A percentile compares a stretch with the other conserved stretches of the same genome.
phyloP scores from a whole-genome alignment of 2,888 invertebrate genomes.

The Drosophila falleni region DNA sequence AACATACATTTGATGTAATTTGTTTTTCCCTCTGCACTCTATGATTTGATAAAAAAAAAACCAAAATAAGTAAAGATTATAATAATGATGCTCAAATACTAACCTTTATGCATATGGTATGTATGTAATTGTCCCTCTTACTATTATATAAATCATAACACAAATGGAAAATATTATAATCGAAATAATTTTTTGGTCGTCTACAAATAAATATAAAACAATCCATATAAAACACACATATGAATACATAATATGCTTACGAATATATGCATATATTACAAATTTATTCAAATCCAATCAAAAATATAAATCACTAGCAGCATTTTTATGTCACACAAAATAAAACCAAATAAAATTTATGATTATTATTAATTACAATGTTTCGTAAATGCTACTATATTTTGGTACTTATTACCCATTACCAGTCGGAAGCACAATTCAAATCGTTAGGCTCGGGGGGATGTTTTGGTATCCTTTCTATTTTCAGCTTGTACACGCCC shows the following conservation, averaged over 20 bases:
- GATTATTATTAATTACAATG: constrained; percentile 69
- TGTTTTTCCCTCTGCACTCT: constrained; percentile 41
- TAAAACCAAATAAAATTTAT: constrained; percentile 74
- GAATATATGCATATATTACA: constrained; percentile 48
- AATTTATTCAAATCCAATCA: constrained; percentile 74
- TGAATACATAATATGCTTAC: constrained; percentile 36
- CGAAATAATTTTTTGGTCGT: constrained; percentile 65
- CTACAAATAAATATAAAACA: constrained; percentile 67
- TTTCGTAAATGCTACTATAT: constrained; percentile 42
- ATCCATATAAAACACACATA: constrained; percentile 49
- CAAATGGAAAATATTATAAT: constrained; percentile 34
- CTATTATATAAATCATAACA: constrained; percentile 29
- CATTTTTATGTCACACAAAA: constrained; percentile 74
- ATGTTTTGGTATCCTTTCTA: neutral
- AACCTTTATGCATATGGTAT: constrained; percentile 12
- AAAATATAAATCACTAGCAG: constrained; percentile 72
- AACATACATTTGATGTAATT: constrained; percentile 46
- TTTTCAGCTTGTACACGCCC: constrained; percentile 29
- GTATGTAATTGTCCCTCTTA: constrained; percentile 16
- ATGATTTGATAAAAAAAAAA: constrained; percentile 29
- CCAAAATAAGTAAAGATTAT: constrained; percentile 15
- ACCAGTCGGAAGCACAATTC: constrained; percentile 75
- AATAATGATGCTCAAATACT: constrained; percentile 32
- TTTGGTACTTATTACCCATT: neutral
- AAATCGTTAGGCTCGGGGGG: constrained; percentile 55